These are phyloP conservation scores for Myiotriccus ornatus DNA, from an alignment of 2,797 vertebrate genomes.

Conservation along the genomic window DNA sequence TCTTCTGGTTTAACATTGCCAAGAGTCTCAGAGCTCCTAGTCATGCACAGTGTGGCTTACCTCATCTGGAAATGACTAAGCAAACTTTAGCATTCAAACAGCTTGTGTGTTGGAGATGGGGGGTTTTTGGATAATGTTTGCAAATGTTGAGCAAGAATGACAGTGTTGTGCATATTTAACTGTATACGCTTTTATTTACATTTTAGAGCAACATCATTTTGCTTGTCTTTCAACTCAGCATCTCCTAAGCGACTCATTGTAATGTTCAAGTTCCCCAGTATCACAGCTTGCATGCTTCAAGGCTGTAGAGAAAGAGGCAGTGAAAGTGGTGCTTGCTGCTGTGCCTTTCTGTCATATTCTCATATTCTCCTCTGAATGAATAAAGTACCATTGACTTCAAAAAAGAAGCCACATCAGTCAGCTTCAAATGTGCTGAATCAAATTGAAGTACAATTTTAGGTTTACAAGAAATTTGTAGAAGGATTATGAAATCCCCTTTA, in stretches of 20 bases:
- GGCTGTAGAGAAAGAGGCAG: not conserved
- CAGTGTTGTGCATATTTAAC: not conserved
- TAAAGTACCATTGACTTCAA: not conserved
- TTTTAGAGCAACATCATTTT: not conserved
- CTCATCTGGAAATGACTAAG: slow-evolving; percentile 20
- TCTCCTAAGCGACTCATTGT: too few species aligned
- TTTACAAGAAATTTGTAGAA: not conserved
- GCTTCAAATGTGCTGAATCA: not conserved
- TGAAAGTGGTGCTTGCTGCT: not conserved
- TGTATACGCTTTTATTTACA: not conserved
- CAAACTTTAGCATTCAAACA: not conserved
- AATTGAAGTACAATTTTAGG: not conserved
- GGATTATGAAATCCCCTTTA: not conserved
- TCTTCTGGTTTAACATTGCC: not conserved
- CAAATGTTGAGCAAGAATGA: not conserved
- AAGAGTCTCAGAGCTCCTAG: not conserved
- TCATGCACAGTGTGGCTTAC: not conserved
- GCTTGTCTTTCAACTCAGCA: not conserved
- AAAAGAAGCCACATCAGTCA: not conserved
- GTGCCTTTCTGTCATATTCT: not conserved
- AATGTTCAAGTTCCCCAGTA: not conserved
- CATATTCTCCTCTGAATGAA: not conserved
- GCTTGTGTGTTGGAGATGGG: not conserved
- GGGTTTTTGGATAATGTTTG: not conserved
- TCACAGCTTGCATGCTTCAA: not conserved